These are phyloP conservation scores for Apeira syringaria DNA, from an alignment of 2,888 invertebrate genomes.

Conservation along the genomic window DNA sequence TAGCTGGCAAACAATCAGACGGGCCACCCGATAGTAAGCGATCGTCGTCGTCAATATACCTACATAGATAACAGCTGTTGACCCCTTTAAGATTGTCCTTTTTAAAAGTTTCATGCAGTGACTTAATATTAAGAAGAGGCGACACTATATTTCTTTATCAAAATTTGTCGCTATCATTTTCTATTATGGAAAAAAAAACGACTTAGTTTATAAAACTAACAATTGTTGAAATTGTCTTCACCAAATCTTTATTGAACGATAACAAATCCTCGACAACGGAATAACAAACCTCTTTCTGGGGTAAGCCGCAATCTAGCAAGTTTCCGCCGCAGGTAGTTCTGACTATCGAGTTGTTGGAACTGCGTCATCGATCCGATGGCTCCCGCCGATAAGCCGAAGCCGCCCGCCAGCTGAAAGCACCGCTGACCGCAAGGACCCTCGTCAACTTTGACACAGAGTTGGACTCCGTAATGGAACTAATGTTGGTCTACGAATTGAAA, in stretches of 20 bases:
- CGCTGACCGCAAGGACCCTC: constrained; percentile 55
- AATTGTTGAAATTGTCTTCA: constrained; percentile 7
- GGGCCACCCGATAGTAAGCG: too few species aligned
- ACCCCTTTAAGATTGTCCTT: too few species aligned
- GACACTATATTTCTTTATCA: too few species aligned
- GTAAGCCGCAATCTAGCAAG: constrained; percentile 30
- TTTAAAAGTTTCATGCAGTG: too few species aligned
- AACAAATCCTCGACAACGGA: constrained; percentile 6
- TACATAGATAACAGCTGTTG: too few species aligned
- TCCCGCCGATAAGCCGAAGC: constrained; percentile 47
- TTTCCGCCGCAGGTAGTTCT: constrained; percentile 38
- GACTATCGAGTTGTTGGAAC: constrained; percentile 22
- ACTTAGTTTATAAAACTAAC: neutral
- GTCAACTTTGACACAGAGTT: constrained; percentile 60
- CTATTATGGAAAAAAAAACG: neutral
- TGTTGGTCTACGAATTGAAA: constrained; percentile 19
- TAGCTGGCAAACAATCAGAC: too few species aligned
- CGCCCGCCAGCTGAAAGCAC: constrained; percentile 38
- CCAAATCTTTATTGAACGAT: constrained; percentile 2
- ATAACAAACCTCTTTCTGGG: constrained; percentile 26
- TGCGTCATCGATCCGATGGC: constrained; percentile 45
- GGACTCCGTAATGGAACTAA: constrained; percentile 33
- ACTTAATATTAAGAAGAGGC: too few species aligned
- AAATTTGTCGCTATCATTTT: too few species aligned
- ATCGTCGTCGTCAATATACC: too few species aligned